Base-by-base conservation (phyloP, 2,888 invertebrate species). In the Crematogaster levior region DNA sequence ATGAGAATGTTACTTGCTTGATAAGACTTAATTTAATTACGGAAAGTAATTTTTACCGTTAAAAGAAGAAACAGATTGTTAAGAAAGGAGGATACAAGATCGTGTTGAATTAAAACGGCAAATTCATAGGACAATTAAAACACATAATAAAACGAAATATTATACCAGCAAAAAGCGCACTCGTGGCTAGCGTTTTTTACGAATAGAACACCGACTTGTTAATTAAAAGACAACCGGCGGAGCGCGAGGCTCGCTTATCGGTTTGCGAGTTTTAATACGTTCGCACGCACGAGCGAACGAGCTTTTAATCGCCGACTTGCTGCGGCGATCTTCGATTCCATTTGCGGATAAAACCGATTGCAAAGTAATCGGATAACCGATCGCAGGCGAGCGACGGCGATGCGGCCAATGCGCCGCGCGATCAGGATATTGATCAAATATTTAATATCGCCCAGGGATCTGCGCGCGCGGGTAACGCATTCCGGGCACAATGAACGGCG, bases 321-420 rank as follows among this genome's bases (percentile, higher is more conserved):
- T 66, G 68, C 56, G 43, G 24, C 56, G 77, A 79, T 79, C 77
- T 79, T 66, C 68, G 68, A 83, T 74, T 83, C 73, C 83, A 83
- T 66, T 81, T 66, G 81, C 65, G 83, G 73, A 81, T 83, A 74
- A 83, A 83, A 83, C 81, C 81, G 81, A 83, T 83, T 74, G 81
- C 66, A 74, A 83, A 81, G 81, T 73, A 81, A 83, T 83, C 83
- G 83, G 83, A 83, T 83, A 83, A 80, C 63, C 80, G 80, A 81
- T 83, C 66, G 60, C 46, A 24, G n/a, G 81, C 68, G 37, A 51
- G 37, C 73, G 43, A 40, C 73, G 61, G 21, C 63, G 63, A 40
- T 30, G 21, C 34, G 34, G 48, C 48, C 60, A 51, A 61, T 60
- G 70, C 72, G 58, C 58, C 80, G 72, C 48, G 60, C 77, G 56